These are phyloP conservation scores for Syrista parreyssii DNA, from an alignment of 2,888 invertebrate genomes.

Conservation along the genomic window DNA sequence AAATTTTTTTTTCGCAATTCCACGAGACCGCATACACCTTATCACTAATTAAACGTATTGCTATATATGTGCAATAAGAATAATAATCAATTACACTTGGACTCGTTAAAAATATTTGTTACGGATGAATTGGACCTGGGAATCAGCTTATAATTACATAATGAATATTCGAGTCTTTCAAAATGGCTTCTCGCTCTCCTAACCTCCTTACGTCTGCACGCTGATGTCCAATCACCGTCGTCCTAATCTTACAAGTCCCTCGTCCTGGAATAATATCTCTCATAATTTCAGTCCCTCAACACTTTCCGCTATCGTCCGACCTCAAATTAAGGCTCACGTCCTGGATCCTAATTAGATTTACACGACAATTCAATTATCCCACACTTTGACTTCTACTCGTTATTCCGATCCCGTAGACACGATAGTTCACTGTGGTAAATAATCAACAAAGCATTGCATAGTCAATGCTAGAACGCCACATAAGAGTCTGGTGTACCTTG, in stretches of 20 bases:
- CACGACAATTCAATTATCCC: neutral
- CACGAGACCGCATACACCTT: too few relatives aligned
- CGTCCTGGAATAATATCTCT: neutral
- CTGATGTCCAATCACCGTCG: neutral
- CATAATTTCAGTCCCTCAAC: neutral
- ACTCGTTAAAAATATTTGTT: too few relatives aligned
- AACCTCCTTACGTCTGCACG: neutral
- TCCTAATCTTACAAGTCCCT: neutral
- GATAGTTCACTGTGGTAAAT: neutral
- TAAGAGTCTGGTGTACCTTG: too few relatives aligned
- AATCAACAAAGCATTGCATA: neutral
- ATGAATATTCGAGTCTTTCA: neutral
- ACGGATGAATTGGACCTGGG: neutral
- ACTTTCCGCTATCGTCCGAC: neutral
- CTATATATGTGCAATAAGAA: too few relatives aligned
- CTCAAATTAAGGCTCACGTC: neutral
- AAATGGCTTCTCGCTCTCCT: neutral
- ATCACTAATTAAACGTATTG: too few relatives aligned
- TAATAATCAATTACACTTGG: neutral
- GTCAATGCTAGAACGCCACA: too few relatives aligned
- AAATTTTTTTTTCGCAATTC: too few relatives aligned
- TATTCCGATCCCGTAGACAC: neutral
- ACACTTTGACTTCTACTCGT: neutral
- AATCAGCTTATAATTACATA: neutral
- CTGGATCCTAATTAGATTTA: neutral